Percentiles rank a stretch among this genome's conserved stretches.
Evolutionary conservation across 2,888 invertebrate genomes (phyloP).

Genomic region (Operophtera brumata): DNA sequence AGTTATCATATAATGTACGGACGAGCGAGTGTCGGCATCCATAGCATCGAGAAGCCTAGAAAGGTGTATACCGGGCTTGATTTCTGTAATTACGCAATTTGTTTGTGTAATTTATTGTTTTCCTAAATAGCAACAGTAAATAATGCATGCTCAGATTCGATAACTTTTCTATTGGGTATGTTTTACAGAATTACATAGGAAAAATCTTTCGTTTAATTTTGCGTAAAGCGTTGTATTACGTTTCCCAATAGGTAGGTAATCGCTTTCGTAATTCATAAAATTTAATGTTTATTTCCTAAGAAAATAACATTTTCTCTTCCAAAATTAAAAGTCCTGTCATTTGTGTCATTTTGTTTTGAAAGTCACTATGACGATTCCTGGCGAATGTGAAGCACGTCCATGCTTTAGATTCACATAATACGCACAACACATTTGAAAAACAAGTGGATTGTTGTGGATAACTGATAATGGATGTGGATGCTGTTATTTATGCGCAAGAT

Average conservation of each 20-base stretch:
- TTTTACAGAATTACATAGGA: not conserved
- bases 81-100: constrained; percentile 53
- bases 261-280: constrained; percentile 14
- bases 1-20: not conserved
- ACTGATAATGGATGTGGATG: not conserved
- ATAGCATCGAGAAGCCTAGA: constrained; percentile 5
- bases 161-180: not conserved
- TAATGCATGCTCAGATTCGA: not conserved
- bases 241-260: not conserved
- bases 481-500: constrained; percentile 53
- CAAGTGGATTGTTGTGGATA: too few species aligned
- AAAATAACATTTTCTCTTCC: not conserved
- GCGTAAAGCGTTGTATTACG: not conserved
- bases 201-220: not conserved
- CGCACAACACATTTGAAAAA: not conserved
- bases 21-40: not conserved
- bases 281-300: not conserved
- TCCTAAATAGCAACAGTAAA: not conserved
- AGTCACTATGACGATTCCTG: constrained; percentile 12
- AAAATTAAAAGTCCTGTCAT: constrained; percentile 25
- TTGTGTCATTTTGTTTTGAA: constrained; percentile 18
- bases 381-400: not conserved
- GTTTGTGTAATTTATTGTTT: not conserved
- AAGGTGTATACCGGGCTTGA: constrained; percentile 32
- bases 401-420: not conserved